Conservation (phyloP, 2,113 vertebrate species). For the Micronisus gabar region DNA sequence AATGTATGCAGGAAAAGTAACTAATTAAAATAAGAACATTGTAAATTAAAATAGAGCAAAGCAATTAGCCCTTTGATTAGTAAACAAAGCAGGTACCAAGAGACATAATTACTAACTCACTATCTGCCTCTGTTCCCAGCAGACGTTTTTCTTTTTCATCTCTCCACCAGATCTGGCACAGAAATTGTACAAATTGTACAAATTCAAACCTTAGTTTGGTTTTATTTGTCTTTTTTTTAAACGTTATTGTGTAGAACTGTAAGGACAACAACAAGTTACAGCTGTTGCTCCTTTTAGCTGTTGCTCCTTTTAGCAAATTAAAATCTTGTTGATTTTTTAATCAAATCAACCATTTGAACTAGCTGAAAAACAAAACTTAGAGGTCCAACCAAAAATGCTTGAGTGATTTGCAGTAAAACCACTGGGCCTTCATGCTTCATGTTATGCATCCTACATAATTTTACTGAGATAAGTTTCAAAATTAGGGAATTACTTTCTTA, state of each 20-base stretch:
- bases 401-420: background rate
- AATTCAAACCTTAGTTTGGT: background rate
- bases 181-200: background rate
- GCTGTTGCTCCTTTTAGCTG: background rate
- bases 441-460: background rate
- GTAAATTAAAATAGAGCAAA: conserved; percentile 57
- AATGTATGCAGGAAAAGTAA: background rate
- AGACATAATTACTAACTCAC: conserved; percentile 1
- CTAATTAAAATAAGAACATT: conserved; percentile 42
- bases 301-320: background rate
- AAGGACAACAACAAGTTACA: background rate
- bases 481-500: background rate
- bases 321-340: background rate
- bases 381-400: background rate
- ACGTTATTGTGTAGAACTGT: background rate
- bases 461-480: background rate
- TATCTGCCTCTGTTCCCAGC: background rate
- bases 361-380: background rate
- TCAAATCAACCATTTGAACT: background rate
- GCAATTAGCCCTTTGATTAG: conserved; percentile 47
- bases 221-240: background rate
- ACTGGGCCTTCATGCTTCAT: background rate
- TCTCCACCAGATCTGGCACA: background rate
- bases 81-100: conserved; percentile 23
- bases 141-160: background rate